Percentiles rank a stretch among this genome's conserved stretches.
Conservation (phyloP, 1,140 invertebrate genomes). For the Campoletis sonorensis region DNA sequence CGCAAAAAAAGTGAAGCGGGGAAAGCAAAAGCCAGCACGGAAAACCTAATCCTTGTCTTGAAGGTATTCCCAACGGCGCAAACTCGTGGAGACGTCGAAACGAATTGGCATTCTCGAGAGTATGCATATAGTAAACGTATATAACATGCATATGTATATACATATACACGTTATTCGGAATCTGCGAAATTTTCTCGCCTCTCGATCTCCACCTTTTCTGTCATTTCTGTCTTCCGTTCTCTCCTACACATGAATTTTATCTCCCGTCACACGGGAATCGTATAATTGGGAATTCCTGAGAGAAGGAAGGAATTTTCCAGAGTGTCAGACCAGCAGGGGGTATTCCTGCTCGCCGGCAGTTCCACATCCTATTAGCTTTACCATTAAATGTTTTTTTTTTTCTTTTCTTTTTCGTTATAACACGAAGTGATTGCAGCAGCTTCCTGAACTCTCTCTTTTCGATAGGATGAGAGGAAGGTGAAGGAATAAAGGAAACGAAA, state of each 20-base stretch:
- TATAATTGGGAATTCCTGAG: conserved; percentile 43
- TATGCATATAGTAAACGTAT: conserved; percentile 13
- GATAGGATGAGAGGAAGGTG: too few species aligned
- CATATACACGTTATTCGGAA: not conserved
- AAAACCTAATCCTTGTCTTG: conserved; percentile 37
- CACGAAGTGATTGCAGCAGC: too few species aligned
- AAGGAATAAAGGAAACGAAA: too few species aligned
- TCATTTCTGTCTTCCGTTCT: not conserved
- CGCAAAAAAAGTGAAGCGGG: not conserved
- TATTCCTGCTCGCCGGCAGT: not conserved
- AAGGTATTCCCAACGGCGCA: conserved; percentile 30
- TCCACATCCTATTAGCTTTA: too few species aligned
- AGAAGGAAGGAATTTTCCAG: conserved; percentile 7
- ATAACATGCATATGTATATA: conserved; percentile 14
- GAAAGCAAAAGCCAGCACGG: not conserved
- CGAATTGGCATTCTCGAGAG: conserved; percentile 36
- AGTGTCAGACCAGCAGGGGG: conserved; percentile 11
- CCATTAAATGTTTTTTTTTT: too few species aligned
- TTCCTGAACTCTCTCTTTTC: too few species aligned
- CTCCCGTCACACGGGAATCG: conserved; percentile 34
- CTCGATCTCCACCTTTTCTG: not conserved
- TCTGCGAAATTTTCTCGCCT: conserved; percentile 13
- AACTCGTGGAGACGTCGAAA: conserved; percentile 36
- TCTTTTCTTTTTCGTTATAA: too few species aligned
- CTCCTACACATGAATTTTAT: not conserved